Evolutionary conservation across 2,113 vertebrate species (phyloP), one percentile per base, ranked within the genome.

Genomic region (Ageneiosus marmoratus): DNA sequence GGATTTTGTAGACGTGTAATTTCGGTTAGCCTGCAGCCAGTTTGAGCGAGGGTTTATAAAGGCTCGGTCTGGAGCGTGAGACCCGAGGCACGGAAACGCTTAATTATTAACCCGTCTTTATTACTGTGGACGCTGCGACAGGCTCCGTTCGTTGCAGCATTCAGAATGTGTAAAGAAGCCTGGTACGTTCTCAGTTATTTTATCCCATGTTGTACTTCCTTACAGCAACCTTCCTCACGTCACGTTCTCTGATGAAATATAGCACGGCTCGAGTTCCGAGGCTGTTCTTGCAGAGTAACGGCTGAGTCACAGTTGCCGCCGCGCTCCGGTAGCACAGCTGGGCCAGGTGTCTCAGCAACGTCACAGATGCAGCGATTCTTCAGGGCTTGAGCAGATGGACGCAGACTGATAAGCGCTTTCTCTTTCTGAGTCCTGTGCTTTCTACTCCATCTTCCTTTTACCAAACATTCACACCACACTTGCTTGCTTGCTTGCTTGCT

Each of bases 81-180:
- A 69, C 81, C 85, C 29, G 53, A 37, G 20, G 69, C 56, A 15
- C 69, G 7, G 77, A 83, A 76, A 41, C 20, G 56, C 58, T 94
- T 93, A 94, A 93, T 92, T 90, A 94, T 94, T 93, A 94, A 93
- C 93, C 37, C 86, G 80, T 84, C 90, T 86, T 93, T 93, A 93
- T 93, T 86, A 91, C 92, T 85, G 89, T 86, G 88, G 89, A 91
- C 90, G 83, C 87, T 84, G 90, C 88, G 87, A 91, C 89, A 80
- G 69, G 89, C 87, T 89, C 84, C 87, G 22, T 41, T 70, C 73
- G n/a, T 18, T 65, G 29, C 29, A 7, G 53, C 46, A 7, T 60
- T 27, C 27, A 13, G 55, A 56, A 44, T 48, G 77, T 48, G 41
- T 44, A 48, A 74, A 69, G 60, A 27, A 24, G 10, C n/a, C 22